Percentiles rank a stretch among this genome's conserved stretches.
These are phyloP conservation scores for Spodoptera litura DNA, from an alignment of 1,140 invertebrate species.

Conservation along the genomic window DNA sequence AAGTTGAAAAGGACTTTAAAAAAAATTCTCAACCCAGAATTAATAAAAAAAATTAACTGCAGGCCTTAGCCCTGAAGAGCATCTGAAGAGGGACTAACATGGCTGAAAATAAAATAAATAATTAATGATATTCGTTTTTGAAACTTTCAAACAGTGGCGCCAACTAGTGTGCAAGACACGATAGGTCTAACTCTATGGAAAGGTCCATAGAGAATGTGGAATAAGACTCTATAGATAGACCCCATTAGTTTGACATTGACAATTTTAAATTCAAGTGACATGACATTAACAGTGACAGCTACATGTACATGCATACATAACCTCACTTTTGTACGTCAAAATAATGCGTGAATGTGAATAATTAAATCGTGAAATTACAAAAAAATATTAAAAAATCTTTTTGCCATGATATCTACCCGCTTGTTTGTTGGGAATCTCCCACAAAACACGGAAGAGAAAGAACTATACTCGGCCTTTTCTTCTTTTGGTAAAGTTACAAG, in stretches of 20 bases:
- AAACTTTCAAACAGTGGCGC: too few relatives aligned
- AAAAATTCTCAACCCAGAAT: too few relatives aligned
- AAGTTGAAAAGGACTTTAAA: too few relatives aligned
- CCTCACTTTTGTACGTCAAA: conserved; percentile 15
- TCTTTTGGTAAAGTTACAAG: conserved; percentile 71
- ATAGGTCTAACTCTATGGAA: too few relatives aligned
- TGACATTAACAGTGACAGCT: neutral
- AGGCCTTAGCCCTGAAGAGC: too few relatives aligned
- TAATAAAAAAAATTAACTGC: too few relatives aligned
- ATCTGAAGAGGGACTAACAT: too few relatives aligned
- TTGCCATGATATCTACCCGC: conserved; percentile 64
- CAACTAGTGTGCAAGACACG: too few relatives aligned
- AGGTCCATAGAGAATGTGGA: too few relatives aligned
- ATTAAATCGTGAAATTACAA: neutral
- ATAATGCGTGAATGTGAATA: conserved; percentile 12
- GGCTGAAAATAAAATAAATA: too few relatives aligned
- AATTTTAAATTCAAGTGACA: neutral
- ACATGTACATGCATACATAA: neutral
- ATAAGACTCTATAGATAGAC: too few relatives aligned
- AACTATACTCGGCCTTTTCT: conserved; percentile 67
- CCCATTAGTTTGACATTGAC: neutral
- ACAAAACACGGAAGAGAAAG: conserved; percentile 61
- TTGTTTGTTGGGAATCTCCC: conserved; percentile 80
- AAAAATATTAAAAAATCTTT: conserved; percentile 7
- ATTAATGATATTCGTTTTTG: too few relatives aligned